Percentiles rank a stretch among this genome's conserved stretches.
These are phyloP conservation scores for Harpalus rubripes DNA, from an alignment of 2,888 invertebrate species.

Conservation along the genomic window DNA sequence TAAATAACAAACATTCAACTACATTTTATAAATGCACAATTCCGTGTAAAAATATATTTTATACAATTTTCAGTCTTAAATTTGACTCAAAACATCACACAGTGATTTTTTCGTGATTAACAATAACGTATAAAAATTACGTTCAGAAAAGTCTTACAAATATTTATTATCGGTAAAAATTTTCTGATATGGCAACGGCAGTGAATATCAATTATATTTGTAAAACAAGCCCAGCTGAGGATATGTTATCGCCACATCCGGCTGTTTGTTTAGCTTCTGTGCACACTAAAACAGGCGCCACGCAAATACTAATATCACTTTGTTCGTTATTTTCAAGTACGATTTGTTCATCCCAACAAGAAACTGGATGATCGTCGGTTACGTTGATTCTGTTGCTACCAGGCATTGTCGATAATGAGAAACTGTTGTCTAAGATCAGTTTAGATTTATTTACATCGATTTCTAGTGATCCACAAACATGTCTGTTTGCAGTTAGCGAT, in stretches of 20 bases:
- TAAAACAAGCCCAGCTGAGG: slow-evolving; percentile 90
- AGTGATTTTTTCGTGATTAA: slow-evolving; percentile 51
- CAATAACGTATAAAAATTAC: slow-evolving; percentile 46
- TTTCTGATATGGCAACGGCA: slow-evolving; percentile 48
- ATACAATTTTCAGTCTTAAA: slow-evolving; percentile 61
- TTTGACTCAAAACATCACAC: slow-evolving; percentile 58
- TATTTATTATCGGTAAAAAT: slow-evolving; percentile 22
- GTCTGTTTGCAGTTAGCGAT: slow-evolving; percentile 89
- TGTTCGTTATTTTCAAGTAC: slow-evolving; percentile 74
- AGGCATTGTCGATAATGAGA: slow-evolving; percentile 83
- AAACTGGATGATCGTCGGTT: slow-evolving; percentile 83
- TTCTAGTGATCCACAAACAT: slow-evolving; percentile 86
- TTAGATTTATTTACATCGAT: slow-evolving; percentile 79
- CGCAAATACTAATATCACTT: slow-evolving; percentile 83
- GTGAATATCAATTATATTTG: slow-evolving; percentile 78
- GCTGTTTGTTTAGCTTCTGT: slow-evolving; percentile 90
- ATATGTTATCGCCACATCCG: slow-evolving; percentile 93
- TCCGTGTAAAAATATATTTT: slow-evolving; percentile 59
- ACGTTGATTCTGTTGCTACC: slow-evolving; percentile 74
- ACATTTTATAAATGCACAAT: slow-evolving; percentile 45
- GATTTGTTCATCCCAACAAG: slow-evolving; percentile 88
- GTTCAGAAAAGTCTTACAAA: slow-evolving; percentile 36
- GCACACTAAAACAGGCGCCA: slow-evolving; percentile 91
- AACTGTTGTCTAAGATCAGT: slow-evolving; percentile 90
- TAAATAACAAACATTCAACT: slow-evolving; percentile 57